These are phyloP conservation scores for Rhaphigaster nebulosa DNA, from an alignment of 2,888 invertebrate species.

Conservation along the genomic window DNA sequence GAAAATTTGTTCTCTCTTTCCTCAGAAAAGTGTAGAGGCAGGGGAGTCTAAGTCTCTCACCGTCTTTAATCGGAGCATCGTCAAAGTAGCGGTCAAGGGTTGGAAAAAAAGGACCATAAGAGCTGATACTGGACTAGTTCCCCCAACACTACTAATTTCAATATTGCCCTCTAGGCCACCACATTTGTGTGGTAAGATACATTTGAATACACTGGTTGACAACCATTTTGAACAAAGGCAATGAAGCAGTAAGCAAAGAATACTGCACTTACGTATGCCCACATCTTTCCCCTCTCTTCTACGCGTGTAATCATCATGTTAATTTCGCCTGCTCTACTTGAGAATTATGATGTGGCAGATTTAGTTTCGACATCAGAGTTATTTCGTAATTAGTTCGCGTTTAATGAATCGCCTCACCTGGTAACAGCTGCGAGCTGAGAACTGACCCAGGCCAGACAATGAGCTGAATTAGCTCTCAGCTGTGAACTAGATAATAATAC, in stretches of 20 bases:
- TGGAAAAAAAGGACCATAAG: too few relatives aligned
- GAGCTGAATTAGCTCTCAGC: not conserved
- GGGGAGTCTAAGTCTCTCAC: too few relatives aligned
- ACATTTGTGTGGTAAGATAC: too few relatives aligned
- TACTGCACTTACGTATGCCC: not conserved
- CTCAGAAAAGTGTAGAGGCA: too few relatives aligned
- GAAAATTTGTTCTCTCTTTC: too few relatives aligned
- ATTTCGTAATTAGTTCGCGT: not conserved
- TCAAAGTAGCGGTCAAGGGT: too few relatives aligned
- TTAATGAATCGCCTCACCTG: not conserved
- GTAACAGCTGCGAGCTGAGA: not conserved
- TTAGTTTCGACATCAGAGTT: not conserved
- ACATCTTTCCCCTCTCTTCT: not conserved
- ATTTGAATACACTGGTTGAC: too few relatives aligned
- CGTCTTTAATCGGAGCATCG: too few relatives aligned
- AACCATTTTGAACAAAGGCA: too few relatives aligned
- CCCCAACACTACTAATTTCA: too few relatives aligned
- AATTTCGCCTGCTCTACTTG: not conserved
- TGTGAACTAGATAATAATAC: constrained; percentile 31
- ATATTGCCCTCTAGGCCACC: too few relatives aligned
- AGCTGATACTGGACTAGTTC: too few relatives aligned
- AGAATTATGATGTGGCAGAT: not conserved
- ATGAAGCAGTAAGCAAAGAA: not conserved
- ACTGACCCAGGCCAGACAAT: not conserved
- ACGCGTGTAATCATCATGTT: not conserved